Evolutionary conservation across 2,113 vertebrate species (phyloP).

Genomic region (Silurus meridionalis): DNA sequence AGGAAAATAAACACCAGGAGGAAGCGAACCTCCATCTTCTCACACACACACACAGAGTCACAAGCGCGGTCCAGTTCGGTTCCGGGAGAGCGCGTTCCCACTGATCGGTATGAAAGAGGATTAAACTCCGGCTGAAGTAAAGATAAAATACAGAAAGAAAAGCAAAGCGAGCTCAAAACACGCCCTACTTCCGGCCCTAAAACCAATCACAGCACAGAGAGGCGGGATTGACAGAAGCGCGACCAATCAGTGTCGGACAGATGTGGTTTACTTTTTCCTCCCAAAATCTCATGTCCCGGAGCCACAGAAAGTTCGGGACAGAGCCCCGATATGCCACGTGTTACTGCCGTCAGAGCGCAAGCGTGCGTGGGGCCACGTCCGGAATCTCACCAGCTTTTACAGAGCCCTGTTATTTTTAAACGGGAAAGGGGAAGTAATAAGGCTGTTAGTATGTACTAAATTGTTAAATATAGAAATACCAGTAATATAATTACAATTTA

Average conservation of each 20-base stretch:
- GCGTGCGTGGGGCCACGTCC: constrained; percentile 7
- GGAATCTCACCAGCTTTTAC: neutral
- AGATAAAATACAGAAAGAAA: neutral
- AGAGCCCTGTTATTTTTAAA: neutral
- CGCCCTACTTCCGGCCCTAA: rapidly evolving
- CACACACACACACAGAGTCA: neutral
- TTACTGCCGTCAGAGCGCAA: neutral
- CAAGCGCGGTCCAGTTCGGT: neutral
- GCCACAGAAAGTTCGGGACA: constrained; percentile 53
- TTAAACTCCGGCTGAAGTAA: neutral
- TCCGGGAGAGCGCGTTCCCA: constrained; percentile 27
- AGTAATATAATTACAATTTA: neutral
- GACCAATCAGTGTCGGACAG: constrained; percentile 60
- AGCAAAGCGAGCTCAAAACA: neutral
- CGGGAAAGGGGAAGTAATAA: neutral
- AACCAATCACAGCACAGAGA: constrained; percentile 48
- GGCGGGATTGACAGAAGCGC: rapidly evolving
- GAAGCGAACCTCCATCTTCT: neutral
- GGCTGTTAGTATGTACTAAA: neutral
- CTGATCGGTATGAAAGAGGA: neutral
- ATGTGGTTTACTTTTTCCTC: neutral
- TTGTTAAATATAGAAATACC: neutral
- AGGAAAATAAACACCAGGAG: neutral
- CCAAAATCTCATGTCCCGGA: neutral
- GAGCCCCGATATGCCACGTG: constrained; percentile 5